phyloP scores from a whole-genome alignment of 35 echinoderm and acorn worm species.

The Holothuria glaberrima region DNA sequence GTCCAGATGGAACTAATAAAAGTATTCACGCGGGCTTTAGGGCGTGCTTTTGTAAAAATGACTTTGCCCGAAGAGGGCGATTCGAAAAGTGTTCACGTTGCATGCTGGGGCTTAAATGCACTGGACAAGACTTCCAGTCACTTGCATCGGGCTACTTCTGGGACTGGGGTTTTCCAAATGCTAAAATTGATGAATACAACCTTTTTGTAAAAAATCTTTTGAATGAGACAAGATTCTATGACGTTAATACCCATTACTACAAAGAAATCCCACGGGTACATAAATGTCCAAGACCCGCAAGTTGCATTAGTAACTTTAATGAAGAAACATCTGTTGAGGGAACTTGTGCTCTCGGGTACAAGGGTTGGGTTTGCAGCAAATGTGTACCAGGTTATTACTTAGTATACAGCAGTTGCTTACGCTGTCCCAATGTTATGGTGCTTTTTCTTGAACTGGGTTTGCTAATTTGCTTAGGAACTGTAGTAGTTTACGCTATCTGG shows the following conservation, averaged over 20 bases:
- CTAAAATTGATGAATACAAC: slow-evolving; percentile 17
- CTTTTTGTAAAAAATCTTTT: slow-evolving; percentile 39
- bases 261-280: slow-evolving; percentile 29
- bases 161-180: neutral
- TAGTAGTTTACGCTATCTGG: too few species aligned
- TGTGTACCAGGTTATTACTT: neutral
- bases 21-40: slow-evolving; percentile 45
- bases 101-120: slow-evolving; percentile 22
- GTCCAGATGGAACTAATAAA: slow-evolving; percentile 63
- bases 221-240: neutral
- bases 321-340: neutral
- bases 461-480: too few species aligned
- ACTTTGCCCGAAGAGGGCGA: slow-evolving; percentile 40
- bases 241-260: neutral
- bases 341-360: slow-evolving; percentile 19
- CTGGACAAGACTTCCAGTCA: slow-evolving; percentile 26
- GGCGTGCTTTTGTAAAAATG: slow-evolving; percentile 58
- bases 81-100: slow-evolving; percentile 51
- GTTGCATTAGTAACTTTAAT: neutral
- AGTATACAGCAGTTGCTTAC: neutral
- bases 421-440: neutral
- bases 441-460: neutral
- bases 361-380: slow-evolving; percentile 5
- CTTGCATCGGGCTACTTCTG: slow-evolving; percentile 54
- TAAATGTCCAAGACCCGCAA: neutral